Percentiles rank a stretch among this genome's conserved stretches.
Evolutionary conservation across 1,140 invertebrate genomes (phyloP).

Genomic region (Bombus breviceps): DNA sequence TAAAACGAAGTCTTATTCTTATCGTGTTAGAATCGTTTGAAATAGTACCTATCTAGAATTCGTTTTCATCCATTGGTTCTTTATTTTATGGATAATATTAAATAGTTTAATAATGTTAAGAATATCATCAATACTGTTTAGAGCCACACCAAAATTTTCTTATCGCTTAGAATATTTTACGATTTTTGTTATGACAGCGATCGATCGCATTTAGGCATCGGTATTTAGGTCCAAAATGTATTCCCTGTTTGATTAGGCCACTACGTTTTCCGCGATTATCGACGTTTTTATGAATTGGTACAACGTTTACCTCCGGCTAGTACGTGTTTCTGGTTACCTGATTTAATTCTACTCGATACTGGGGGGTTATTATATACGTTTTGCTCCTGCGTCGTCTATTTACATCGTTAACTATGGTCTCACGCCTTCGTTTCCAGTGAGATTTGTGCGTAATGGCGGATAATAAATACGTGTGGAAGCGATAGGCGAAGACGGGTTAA

Average conservation of each 20-base stretch:
- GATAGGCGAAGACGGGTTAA: slow-evolving; percentile 54
- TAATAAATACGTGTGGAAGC: slow-evolving; percentile 62
- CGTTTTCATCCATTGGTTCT: not conserved
- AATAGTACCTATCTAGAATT: slow-evolving; percentile 10
- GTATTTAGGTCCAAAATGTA: not conserved
- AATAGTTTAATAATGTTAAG: not conserved
- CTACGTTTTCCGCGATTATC: slow-evolving; percentile 15
- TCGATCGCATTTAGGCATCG: slow-evolving; percentile 30
- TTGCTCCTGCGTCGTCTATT: slow-evolving; percentile 67
- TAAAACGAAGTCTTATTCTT: slow-evolving; percentile 39
- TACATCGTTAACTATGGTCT: slow-evolving; percentile 68
- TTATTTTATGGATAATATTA: not conserved
- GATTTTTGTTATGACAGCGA: slow-evolving; percentile 8
- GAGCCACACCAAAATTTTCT: not conserved
- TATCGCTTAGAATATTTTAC: slow-evolving; percentile 34
- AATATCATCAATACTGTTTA: not conserved
- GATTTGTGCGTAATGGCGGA: slow-evolving; percentile 49
- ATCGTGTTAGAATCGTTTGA: too few species aligned
- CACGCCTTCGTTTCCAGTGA: slow-evolving; percentile 50
- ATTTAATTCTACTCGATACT: slow-evolving; percentile 67
- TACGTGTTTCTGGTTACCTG: slow-evolving; percentile 53
- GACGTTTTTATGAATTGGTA: slow-evolving; percentile 31
- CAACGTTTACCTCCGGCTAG: slow-evolving; percentile 42
- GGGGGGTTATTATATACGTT: slow-evolving; percentile 54
- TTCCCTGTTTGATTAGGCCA: slow-evolving; percentile 43